Evolutionary conservation across 2,888 invertebrate species (phyloP).

Genomic region (Strigamia transsilvanica): DNA sequence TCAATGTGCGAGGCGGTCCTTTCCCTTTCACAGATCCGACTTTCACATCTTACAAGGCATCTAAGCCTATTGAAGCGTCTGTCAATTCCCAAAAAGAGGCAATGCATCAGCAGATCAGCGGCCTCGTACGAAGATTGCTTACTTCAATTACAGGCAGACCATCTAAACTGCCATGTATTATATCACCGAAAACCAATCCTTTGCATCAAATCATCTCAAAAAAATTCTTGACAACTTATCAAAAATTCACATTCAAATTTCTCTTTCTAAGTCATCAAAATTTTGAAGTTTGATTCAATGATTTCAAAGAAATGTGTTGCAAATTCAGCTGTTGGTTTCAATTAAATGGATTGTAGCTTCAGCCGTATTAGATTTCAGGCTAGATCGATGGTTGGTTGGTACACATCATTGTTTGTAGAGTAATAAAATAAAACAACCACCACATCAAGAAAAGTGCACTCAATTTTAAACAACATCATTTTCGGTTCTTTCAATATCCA

Average conservation of each 20-base stretch:
- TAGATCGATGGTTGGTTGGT: background rate
- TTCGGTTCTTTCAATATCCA: no score
- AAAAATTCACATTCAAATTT: background rate
- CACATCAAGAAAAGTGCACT: no score
- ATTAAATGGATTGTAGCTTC: background rate
- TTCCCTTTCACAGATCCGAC: conserved; percentile 2
- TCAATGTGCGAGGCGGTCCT: conserved; percentile 28
- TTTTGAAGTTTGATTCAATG: background rate
- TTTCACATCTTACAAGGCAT: conserved; percentile 43
- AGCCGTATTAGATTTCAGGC: background rate
- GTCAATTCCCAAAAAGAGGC: conserved; percentile 32
- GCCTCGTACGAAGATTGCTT: conserved; percentile 21
- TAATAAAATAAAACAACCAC: no score
- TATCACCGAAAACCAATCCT: background rate
- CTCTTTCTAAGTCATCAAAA: background rate
- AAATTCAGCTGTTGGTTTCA: background rate
- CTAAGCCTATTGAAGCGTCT: conserved; percentile 40
- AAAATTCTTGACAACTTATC: background rate
- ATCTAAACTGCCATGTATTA: conserved; percentile 9
- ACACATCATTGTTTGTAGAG: no score
- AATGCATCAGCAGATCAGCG: conserved; percentile 46
- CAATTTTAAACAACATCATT: no score
- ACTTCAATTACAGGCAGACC: conserved; percentile 33
- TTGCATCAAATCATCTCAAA: background rate
- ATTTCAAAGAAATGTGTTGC: no score